A percentile compares a stretch with the other conserved stretches of the same genome.
Conservation (phyloP, 2,797 vertebrate genomes). For the Mergus octosetaceus region DNA sequence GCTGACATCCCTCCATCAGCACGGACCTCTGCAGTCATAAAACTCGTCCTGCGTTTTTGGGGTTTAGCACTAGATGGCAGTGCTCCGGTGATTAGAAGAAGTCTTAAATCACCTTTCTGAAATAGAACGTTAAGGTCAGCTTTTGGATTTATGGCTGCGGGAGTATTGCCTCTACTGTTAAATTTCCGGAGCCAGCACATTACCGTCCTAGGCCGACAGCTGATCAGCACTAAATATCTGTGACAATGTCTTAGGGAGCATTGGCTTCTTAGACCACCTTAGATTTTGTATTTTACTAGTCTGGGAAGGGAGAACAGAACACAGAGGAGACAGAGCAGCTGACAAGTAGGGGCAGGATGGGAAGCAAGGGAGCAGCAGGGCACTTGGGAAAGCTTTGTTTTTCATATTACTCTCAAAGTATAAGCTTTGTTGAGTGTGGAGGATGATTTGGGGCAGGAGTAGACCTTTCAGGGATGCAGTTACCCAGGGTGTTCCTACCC, state of each 20-base stretch:
- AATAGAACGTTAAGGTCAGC: not conserved
- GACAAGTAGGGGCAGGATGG: not conserved
- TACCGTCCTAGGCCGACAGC: not conserved
- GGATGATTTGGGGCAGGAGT: not conserved
- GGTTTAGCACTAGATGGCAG: not conserved
- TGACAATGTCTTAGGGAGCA: not conserved
- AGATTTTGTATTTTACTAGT: not conserved
- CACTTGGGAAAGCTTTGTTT: not conserved
- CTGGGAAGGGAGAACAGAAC: not conserved
- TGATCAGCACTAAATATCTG: not conserved
- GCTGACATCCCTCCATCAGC: fast-evolving
- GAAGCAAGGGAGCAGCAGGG: not conserved
- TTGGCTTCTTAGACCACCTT: not conserved
- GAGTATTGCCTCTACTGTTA: not conserved
- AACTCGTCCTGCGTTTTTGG: not conserved
- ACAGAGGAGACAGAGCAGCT: not conserved
- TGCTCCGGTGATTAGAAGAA: not conserved
- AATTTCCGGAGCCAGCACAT: not conserved
- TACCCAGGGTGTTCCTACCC: not conserved
- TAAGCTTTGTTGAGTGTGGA: not conserved
- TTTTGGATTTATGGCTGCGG: not conserved
- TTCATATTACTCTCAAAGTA: not conserved
- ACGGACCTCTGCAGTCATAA: not conserved
- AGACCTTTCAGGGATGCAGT: not conserved
- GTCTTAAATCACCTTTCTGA: not conserved